Percentiles rank a stretch among this genome's conserved stretches.
phyloP scores from a whole-genome alignment of 2,888 invertebrate genomes.

The Pterostichus madidus region DNA sequence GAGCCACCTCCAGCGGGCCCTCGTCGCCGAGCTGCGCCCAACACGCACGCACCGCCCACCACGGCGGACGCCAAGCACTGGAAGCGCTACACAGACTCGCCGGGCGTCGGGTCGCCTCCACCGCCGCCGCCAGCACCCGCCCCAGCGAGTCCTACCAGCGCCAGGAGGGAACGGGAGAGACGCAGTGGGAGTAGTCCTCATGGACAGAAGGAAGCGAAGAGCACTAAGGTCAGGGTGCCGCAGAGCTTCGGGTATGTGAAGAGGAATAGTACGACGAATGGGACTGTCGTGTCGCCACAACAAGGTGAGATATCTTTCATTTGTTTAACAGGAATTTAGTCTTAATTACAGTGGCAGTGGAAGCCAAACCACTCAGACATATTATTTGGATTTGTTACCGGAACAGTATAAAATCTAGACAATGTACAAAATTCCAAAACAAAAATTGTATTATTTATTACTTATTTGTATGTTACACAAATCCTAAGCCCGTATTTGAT shows the following conservation, averaged over 20 bases:
- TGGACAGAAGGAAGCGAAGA: slow-evolving; percentile 74
- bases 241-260: slow-evolving; percentile 93
- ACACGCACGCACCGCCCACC: slow-evolving; percentile 71
- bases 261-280: slow-evolving; percentile 81
- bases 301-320: slow-evolving; percentile 43
- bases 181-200: slow-evolving; percentile 74
- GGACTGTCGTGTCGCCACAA: slow-evolving; percentile 37
- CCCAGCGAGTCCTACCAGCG: slow-evolving; percentile 77
- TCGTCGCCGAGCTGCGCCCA: slow-evolving; percentile 69
- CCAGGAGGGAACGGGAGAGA: slow-evolving; percentile 74
- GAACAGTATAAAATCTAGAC: too few relatives aligned
- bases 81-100: slow-evolving; percentile 84
- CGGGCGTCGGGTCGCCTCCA: slow-evolving; percentile 82
- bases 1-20: slow-evolving; percentile 78
- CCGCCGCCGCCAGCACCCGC: slow-evolving; percentile 80
- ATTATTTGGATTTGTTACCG: too few relatives aligned
- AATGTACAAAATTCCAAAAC: too few relatives aligned
- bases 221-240: slow-evolving; percentile 83
- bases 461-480: too few relatives aligned
- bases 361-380: too few relatives aligned
- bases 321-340: too few relatives aligned
- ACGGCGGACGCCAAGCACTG: slow-evolving; percentile 76
- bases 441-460: too few relatives aligned
- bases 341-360: too few relatives aligned
- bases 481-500: too few relatives aligned